Evolutionary conservation across 2,888 invertebrate genomes (phyloP).

Genomic region (Seira musarum): DNA sequence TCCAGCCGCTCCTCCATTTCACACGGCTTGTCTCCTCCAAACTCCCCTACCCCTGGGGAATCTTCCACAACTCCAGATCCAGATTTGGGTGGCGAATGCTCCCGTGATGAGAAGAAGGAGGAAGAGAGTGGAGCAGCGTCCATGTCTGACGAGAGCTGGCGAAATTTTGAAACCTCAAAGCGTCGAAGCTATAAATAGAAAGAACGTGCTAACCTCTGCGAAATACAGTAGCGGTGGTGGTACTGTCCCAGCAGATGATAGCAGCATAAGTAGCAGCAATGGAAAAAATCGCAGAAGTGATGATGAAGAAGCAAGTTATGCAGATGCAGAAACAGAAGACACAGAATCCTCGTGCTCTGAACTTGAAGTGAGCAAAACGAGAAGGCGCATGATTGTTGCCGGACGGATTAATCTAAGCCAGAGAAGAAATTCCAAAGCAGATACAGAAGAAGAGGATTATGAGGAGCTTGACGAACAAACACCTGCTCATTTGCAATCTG

Average conservation of each 20-base stretch:
- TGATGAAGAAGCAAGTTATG: slow-evolving; percentile 71
- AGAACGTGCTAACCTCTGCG: slow-evolving; percentile 89
- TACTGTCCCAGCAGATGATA: slow-evolving; percentile 72
- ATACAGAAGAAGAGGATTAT: slow-evolving; percentile 66
- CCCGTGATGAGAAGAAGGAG: slow-evolving; percentile 31
- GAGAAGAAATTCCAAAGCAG: slow-evolving; percentile 57
- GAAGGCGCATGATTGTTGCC: slow-evolving; percentile 56
- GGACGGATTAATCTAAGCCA: slow-evolving; percentile 52
- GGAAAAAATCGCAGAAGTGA: slow-evolving; percentile 76
- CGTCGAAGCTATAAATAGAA: slow-evolving; percentile 87
- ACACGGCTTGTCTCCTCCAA: slow-evolving; percentile 82
- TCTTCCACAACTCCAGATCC: slow-evolving; percentile 67
- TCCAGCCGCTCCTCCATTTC: slow-evolving; percentile 86
- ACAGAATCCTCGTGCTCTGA: slow-evolving; percentile 68
- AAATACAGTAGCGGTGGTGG: slow-evolving; percentile 85
- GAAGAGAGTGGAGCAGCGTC: slow-evolving; percentile 49
- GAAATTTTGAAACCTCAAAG: slow-evolving; percentile 85
- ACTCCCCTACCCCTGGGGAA: slow-evolving; percentile 80
- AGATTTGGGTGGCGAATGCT: slow-evolving; percentile 41
- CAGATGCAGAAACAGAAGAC: slow-evolving; percentile 68
- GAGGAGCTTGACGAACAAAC: slow-evolving; percentile 52
- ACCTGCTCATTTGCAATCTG: slow-evolving; percentile 48
- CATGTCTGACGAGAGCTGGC: slow-evolving; percentile 69
- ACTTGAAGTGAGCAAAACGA: slow-evolving; percentile 61
- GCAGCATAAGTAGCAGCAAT: slow-evolving; percentile 81